Evolutionary conservation across 1,140 invertebrate genomes (phyloP).

Genomic region (Leptestheria dahalacensis): DNA sequence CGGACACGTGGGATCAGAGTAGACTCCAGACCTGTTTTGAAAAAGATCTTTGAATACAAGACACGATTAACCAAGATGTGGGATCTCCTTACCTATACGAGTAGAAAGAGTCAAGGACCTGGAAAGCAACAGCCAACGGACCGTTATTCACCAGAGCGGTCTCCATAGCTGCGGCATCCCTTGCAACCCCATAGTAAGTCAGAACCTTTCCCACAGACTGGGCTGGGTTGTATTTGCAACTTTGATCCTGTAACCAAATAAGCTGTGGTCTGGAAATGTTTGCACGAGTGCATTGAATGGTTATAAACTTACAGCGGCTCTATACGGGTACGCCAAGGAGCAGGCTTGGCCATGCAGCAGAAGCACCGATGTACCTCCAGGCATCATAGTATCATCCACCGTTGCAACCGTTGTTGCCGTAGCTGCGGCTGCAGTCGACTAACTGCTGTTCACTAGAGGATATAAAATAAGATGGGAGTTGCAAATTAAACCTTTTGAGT

Average conservation of each 20-base stretch:
- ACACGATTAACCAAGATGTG: too few species aligned
- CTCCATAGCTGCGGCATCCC: not conserved
- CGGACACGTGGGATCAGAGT: not conserved
- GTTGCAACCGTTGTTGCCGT: slow-evolving; percentile 23
- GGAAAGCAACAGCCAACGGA: slow-evolving; percentile 35
- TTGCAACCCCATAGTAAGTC: not conserved
- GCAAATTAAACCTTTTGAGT: too few species aligned
- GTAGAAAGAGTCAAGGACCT: slow-evolving; percentile 25
- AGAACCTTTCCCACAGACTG: not conserved
- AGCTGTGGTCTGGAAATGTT: too few species aligned
- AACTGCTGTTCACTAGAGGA: slow-evolving; percentile 15
- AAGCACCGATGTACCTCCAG: slow-evolving; percentile 2
- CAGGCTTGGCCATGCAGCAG: not conserved
- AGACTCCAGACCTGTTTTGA: not conserved
- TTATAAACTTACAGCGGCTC: not conserved
- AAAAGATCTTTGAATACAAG: too few species aligned
- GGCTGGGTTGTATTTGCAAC: not conserved
- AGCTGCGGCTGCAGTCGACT: slow-evolving; percentile 17
- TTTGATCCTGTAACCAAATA: not conserved
- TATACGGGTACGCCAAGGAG: slow-evolving; percentile 6
- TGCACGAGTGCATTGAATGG: too few species aligned
- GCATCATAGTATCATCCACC: slow-evolving; percentile 9
- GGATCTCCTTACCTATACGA: not conserved
- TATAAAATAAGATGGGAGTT: too few species aligned
- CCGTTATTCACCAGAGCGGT: slow-evolving; percentile 30